A percentile compares a stretch with the other conserved stretches of the same genome.
phyloP scores from a whole-genome alignment of 92 coral and sea anemone genomes.

The Meandrina meandrites region DNA sequence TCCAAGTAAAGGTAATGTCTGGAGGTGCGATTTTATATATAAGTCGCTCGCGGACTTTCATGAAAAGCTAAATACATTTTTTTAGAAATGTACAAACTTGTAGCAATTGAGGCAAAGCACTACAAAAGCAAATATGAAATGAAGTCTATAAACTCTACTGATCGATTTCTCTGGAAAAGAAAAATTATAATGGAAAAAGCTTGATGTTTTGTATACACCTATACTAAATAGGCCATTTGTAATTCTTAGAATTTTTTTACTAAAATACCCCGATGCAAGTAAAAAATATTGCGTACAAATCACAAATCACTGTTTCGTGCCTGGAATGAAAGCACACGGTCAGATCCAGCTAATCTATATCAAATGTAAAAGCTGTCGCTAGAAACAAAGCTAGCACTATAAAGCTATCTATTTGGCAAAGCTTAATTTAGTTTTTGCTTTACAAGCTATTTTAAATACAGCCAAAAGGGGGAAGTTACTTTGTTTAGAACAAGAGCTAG shows the following conservation, averaged over 20 bases:
- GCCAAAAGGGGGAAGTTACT: neutral
- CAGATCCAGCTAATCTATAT: neutral
- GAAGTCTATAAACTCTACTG: neutral
- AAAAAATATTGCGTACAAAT: slow-evolving; percentile 64
- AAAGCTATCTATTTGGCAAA: neutral
- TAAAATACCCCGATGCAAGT: slow-evolving; percentile 59
- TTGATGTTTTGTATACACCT: neutral
- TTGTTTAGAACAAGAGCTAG: neutral
- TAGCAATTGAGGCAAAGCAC: neutral
- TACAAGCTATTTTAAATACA: neutral
- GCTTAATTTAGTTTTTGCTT: neutral
- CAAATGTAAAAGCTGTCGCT: slow-evolving; percentile 10
- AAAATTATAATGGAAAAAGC: neutral
- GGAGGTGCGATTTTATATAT: neutral
- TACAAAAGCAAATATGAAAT: slow-evolving; percentile 1
- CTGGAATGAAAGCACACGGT: slow-evolving; percentile 2
- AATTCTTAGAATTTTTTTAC: slow-evolving; percentile 23
- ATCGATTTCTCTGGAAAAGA: slow-evolving; percentile 1
- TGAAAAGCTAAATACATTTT: neutral
- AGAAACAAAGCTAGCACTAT: slow-evolving; percentile 4
- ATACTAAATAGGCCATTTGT: neutral
- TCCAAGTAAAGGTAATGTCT: neutral
- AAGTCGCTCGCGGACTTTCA: neutral
- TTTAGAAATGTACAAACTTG: slow-evolving; percentile 19
- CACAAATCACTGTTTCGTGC: slow-evolving; percentile 40